Evolutionary conservation across 92 coral and sea anemone species (phyloP), one percentile per base, ranked within the genome.

Genomic region (Epizoanthus illoricatus): DNA sequence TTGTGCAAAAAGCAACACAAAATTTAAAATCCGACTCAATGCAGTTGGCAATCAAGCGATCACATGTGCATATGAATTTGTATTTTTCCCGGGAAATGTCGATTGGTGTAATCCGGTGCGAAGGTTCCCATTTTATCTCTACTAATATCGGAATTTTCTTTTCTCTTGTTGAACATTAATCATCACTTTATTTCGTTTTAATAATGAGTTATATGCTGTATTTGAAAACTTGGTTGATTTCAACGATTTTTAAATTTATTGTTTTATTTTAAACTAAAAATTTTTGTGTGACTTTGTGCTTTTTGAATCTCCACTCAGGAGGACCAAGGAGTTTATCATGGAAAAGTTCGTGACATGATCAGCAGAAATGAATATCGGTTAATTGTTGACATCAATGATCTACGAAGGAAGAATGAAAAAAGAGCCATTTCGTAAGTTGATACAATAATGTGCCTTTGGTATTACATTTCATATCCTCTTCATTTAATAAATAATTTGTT

Each of bases 321-420:
- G 73, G 98, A 96, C 64, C 98, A 96, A 87, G 99, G 99, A 9
- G 84, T 96, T 57, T 96, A 96, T 71, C 99, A 96, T 86, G 99
- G 92, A 13, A 96, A 88, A 87, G 94, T 96, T 81, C 91, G 97
- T 63, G 93, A 91, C 85, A 96, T 96, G 99, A 96, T 96, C 66
- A 84, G 89, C 63, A 91, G 90, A 59, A 92, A 88, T 36, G 92
- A 91, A 62, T 90, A 76, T 76, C 89, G 99, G 58, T 47, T 96
- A 56, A 86, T 93, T 80, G 98, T 96, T 10, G 94, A 96, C 66
- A 86, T 96, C 61, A 96, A 96, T 85, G 99, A 96, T 73, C 83
- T 96, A 71, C 72, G 99, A 69, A 86, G 97, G 23, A 95, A 96
- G 74, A 93, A 91, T 54, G 99, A 96, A 73, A 93, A 96, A 84